These are phyloP conservation scores for Paramormyrops kingsleyae DNA, from an alignment of 2,113 vertebrate genomes.

Conservation along the genomic window DNA sequence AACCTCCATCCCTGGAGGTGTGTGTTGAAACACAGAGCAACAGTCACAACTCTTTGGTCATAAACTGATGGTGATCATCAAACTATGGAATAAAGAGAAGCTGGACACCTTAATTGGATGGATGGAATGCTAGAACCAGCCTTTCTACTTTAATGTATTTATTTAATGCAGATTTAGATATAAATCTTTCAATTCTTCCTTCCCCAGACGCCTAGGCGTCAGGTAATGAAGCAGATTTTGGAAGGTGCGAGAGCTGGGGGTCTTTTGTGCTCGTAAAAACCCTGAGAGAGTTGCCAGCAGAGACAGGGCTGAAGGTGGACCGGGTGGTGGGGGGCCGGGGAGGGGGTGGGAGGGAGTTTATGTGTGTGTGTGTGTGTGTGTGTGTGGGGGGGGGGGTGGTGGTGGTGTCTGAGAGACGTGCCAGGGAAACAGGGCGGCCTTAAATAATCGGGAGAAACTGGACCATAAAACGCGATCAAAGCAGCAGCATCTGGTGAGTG, in stretches of 20 bases:
- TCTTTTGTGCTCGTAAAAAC: neutral
- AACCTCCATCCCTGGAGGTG: neutral
- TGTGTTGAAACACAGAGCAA: neutral
- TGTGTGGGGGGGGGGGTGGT: neutral
- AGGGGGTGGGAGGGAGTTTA: neutral
- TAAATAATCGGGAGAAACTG: neutral
- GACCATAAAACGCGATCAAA: conserved; percentile 37
- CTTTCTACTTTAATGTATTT: neutral
- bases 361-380: neutral
- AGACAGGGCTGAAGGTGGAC: neutral
- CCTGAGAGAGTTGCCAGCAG: neutral
- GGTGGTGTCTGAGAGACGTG: neutral
- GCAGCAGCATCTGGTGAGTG: conserved; percentile 29
- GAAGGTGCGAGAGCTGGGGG: neutral
- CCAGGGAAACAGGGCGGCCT: neutral
- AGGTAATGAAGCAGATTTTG: conserved; percentile 11
- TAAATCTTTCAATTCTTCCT: conserved; percentile 8
- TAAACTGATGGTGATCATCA: neutral
- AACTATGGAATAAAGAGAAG: neutral
- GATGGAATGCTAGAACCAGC: neutral
- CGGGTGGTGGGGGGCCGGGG: neutral
- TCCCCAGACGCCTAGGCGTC: conserved; percentile 1
- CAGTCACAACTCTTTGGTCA: neutral
- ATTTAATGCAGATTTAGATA: neutral
- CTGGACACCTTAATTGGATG: neutral